A percentile compares a stretch with the other conserved stretches of the same genome.
Evolutionary conservation across 2,113 vertebrate genomes (phyloP).

Genomic region (Xenus cinereus): DNA sequence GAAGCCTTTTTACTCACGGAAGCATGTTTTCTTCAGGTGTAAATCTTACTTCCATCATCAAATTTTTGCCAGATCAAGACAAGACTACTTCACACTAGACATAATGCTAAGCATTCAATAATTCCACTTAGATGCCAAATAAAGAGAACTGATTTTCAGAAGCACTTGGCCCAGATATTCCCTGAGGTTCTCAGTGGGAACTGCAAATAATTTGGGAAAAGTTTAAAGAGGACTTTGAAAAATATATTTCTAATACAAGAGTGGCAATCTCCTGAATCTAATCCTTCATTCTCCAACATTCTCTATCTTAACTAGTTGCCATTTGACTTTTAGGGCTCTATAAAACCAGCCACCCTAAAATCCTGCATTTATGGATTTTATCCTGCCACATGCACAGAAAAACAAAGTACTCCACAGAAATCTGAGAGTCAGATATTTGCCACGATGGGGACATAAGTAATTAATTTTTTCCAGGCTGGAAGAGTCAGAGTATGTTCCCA

Average conservation of each 20-base stretch:
- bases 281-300: not conserved
- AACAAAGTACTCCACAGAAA: not conserved
- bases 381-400: not conserved
- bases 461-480: not conserved
- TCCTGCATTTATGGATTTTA: not conserved
- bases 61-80: not conserved
- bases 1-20: not conserved
- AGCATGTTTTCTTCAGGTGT: not conserved
- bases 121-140: not conserved
- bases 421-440: not conserved
- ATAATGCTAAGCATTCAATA: not conserved
- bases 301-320: not conserved
- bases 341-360: not conserved
- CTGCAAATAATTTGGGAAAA: not conserved
- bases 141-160: not conserved
- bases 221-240: not conserved
- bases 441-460: rapidly evolving
- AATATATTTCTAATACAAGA: not conserved
- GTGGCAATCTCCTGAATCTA: not conserved
- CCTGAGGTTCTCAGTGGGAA: not conserved
- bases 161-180: not conserved
- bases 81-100: not conserved
- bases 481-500: not conserved
- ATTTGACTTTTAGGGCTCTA: not conserved
- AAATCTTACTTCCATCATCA: not conserved